These are phyloP conservation scores for Metaphire vulgaris DNA, from an alignment of 1,140 invertebrate species.

Conservation along the genomic window DNA sequence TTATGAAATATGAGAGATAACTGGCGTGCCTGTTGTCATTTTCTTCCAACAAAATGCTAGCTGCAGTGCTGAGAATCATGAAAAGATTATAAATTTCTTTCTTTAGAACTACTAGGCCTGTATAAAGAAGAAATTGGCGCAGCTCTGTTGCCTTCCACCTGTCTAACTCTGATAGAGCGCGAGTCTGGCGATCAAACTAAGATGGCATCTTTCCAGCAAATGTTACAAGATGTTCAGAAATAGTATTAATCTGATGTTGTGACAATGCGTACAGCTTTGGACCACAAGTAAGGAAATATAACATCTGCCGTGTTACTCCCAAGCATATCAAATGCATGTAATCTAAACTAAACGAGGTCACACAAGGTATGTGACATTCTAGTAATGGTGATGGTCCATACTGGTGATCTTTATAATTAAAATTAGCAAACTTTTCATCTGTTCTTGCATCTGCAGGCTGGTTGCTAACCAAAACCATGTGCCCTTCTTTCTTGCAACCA, in stretches of 20 bases:
- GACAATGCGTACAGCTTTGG: constrained; percentile 3
- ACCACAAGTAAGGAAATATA: constrained; percentile 2
- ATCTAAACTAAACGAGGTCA: constrained; percentile 9
- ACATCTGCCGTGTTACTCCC: constrained; percentile 4
- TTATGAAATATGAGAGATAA: too few species aligned
- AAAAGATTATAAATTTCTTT: constrained; percentile 44
- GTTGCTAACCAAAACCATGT: too few species aligned
- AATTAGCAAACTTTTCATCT: too few species aligned
- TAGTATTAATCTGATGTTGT: background rate
- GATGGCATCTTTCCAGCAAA: constrained; percentile 32
- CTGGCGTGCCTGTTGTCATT: too few species aligned
- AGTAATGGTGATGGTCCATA: too few species aligned
- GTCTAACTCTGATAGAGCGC: constrained; percentile 41
- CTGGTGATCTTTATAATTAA: too few species aligned
- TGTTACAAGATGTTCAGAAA: constrained; percentile 6
- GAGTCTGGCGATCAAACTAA: constrained; percentile 49
- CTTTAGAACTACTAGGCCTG: constrained; percentile 44
- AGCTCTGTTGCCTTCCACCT: constrained; percentile 54
- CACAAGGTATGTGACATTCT: too few species aligned
- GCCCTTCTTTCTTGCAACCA: too few species aligned
- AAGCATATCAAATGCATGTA: constrained; percentile 26
- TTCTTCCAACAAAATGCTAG: constrained; percentile 4
- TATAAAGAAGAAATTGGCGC: constrained; percentile 52
- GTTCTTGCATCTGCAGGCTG: too few species aligned
- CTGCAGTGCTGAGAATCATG: constrained; percentile 34